Conservation (phyloP, 2,113 vertebrate species). For the Ailurus styani region DNA sequence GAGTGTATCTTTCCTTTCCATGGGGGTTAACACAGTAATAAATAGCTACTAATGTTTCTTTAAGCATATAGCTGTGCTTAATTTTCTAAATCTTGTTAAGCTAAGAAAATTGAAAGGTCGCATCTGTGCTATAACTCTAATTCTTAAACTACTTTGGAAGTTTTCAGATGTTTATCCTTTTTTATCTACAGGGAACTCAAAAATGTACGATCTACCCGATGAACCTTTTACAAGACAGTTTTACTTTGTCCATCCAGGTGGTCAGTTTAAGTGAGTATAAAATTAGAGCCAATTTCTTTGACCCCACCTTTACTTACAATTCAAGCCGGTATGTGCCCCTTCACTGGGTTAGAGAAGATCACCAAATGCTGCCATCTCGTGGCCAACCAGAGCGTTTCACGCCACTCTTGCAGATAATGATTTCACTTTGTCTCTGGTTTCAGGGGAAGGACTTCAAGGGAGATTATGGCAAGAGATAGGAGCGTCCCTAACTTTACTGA, state of each 20-base stretch:
- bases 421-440: constrained; percentile 38
- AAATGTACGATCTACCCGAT: constrained; percentile 76
- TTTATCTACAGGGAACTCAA: constrained; percentile 79
- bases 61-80: neutral
- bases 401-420: neutral
- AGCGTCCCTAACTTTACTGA: constrained; percentile 84
- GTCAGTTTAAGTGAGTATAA: constrained; percentile 81
- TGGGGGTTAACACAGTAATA: neutral
- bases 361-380: constrained; percentile 61
- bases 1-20: neutral
- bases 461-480: constrained; percentile 83
- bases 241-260: constrained; percentile 82
- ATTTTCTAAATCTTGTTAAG: neutral
- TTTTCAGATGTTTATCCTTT: constrained; percentile 51
- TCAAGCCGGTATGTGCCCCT: neutral
- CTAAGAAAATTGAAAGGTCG: neutral
- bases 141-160: neutral
- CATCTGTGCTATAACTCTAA: neutral
- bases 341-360: neutral
- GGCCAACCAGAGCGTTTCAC: neutral
- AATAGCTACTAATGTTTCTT: neutral
- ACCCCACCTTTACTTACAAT: neutral
- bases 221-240: constrained; percentile 81
- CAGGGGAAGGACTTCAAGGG: constrained; percentile 82
- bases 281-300: neutral